Percentiles rank a stretch among this genome's conserved stretches.
Conservation (phyloP, 1,140 invertebrate genomes). For the Helicoverpa zea region DNA sequence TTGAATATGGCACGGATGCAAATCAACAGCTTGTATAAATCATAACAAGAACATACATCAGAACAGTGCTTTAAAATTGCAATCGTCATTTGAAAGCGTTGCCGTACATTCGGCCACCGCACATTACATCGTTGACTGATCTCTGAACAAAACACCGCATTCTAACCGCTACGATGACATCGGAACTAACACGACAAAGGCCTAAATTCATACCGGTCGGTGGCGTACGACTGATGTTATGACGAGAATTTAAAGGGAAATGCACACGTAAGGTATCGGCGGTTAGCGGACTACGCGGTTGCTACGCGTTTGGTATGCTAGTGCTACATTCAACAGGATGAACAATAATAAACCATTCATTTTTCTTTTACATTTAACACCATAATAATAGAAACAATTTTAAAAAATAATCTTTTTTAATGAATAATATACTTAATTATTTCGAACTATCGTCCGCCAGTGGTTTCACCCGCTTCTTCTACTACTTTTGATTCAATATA, state of each 20-base stretch:
- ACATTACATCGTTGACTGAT: conserved; percentile 7
- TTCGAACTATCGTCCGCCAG: too few relatives aligned
- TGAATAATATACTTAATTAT: too few relatives aligned
- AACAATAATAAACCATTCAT: too few relatives aligned
- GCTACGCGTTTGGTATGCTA: not conserved
- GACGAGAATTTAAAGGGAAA: not conserved
- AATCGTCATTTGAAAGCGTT: conserved; percentile 16
- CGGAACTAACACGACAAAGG: conserved; percentile 13
- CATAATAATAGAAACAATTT: not conserved
- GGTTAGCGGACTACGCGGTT: too few relatives aligned
- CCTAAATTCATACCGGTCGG: not conserved
- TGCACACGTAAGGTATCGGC: not conserved
- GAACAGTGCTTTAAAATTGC: not conserved
- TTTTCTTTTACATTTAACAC: too few relatives aligned
- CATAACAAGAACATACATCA: not conserved
- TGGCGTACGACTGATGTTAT: not conserved
- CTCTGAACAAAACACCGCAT: conserved; percentile 1
- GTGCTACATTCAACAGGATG: not conserved
- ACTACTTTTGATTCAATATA: too few relatives aligned
- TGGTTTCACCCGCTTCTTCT: too few relatives aligned
- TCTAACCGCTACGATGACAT: conserved; percentile 26
- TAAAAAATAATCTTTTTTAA: too few relatives aligned
- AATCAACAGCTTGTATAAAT: too few relatives aligned
- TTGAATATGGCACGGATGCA: too few relatives aligned
- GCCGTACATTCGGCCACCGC: conserved; percentile 16